Base-by-base conservation (phyloP, 1,140 invertebrate species). In the Drosophila triauraria region DNA sequence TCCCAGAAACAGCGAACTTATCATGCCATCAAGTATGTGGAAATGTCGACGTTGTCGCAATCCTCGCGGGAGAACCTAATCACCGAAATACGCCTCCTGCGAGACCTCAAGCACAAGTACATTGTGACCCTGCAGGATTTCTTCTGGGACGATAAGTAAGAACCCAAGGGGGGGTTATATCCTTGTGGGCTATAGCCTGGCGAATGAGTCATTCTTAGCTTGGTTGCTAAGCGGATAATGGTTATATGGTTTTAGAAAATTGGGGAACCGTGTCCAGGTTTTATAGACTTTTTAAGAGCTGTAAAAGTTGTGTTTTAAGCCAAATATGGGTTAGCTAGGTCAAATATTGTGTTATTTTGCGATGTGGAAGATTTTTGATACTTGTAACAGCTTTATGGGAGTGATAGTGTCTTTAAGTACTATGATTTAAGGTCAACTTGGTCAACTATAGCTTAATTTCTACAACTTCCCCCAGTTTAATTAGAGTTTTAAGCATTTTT, bases 111-210 rank as follows among this genome's bases (percentile, higher is more conserved):
- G 43, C 97, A 98, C 93, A 95, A 96, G 43, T 94, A 97, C 85
- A 97, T 98, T 77, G 97, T 98, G 1, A 94, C 96, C 47, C 95
- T 98, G 93, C 95, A 95, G 88, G 96, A 98, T 82, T 98, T 98
- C 86, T 95, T 95, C 30, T 97, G 96, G 95, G 96, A 96, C 86
- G 94, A 95, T 47, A 94, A 94, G 96, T 96, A 47, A 50, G 53
- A 12, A 3, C 35, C 20, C 53, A 40, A 38, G 4, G 3, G 51
- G 35, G 51, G 50, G 30, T 7, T 27, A 9, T 35, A 25, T 44
- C 15, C 4, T 44, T 61, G 8, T 13, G 8, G 35, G 12, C 17
- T 32, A 32, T 32, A 64, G n/a, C 20, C 12, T 4, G 13, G 12
- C 2, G 8, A 30, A 62, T 65, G 57, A 65, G 43, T 65, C 53